Percentiles rank a stretch among this genome's conserved stretches.
phyloP scores from a whole-genome alignment of 2,113 vertebrate genomes.

The Colossoma macropomum region DNA sequence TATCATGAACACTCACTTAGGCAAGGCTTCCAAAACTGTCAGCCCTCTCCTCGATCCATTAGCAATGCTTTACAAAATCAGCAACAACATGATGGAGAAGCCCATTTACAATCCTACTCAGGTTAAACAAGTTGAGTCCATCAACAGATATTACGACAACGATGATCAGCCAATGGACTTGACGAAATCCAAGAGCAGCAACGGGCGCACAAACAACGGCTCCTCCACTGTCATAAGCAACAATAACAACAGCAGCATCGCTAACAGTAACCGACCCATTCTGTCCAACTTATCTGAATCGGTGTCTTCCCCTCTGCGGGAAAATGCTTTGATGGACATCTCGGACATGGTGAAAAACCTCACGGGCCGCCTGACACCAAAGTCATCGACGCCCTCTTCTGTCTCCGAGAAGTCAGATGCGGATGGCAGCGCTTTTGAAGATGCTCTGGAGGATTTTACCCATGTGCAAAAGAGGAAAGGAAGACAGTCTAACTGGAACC shows the following conservation, averaged over 20 bases:
- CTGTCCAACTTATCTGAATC: slow-evolving; percentile 80
- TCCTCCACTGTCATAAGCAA: slow-evolving; percentile 57
- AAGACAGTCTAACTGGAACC: slow-evolving; percentile 99
- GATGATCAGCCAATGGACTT: slow-evolving; percentile 97
- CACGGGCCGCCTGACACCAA: slow-evolving; percentile 94
- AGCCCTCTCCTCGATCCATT: slow-evolving; percentile 91
- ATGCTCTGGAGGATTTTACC: slow-evolving; percentile 92
- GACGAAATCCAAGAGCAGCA: slow-evolving; percentile 92
- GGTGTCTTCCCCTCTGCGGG: slow-evolving; percentile 85
- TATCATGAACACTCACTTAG: slow-evolving; percentile 98
- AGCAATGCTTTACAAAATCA: slow-evolving; percentile 95
- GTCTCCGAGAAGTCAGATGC: slow-evolving; percentile 95
- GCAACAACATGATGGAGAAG: slow-evolving; percentile 97
- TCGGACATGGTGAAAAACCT: slow-evolving; percentile 99
- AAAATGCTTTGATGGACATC: slow-evolving; percentile 99
- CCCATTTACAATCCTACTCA: slow-evolving; percentile 85
- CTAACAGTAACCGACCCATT: slow-evolving; percentile 71
- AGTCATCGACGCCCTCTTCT: slow-evolving; percentile 95
- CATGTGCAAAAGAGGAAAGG: slow-evolving; percentile 96
- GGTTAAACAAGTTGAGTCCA: slow-evolving; percentile 83
- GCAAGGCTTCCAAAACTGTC: slow-evolving; percentile 91
- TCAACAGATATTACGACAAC: slow-evolving; percentile 85
- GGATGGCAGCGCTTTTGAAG: slow-evolving; percentile 93
- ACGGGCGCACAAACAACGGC: slow-evolving; percentile 61
- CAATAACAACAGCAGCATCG: slow-evolving; percentile 63